A percentile compares a stretch with the other conserved stretches of the same genome.
Evolutionary conservation across 2,888 invertebrate genomes (phyloP).

Genomic region (Thera britannica): DNA sequence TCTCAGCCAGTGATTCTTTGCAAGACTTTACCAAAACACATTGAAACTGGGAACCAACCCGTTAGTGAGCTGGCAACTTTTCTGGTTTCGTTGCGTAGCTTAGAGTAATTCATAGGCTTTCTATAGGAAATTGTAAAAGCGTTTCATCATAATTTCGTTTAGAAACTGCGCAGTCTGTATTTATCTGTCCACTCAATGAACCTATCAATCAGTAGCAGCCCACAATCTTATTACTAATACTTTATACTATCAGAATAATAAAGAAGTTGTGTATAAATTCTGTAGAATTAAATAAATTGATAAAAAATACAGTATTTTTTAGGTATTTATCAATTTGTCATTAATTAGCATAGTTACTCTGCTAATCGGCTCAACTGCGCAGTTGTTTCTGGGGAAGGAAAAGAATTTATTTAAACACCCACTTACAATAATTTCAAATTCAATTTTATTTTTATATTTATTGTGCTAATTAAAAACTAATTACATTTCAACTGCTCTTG

Average conservation of each 20-base stretch:
- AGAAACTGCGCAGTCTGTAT: constrained; percentile 1
- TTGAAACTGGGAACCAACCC: no score
- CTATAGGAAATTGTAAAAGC: no score
- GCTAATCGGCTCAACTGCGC: constrained; percentile 54
- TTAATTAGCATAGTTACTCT: constrained; percentile 51
- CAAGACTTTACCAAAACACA: background rate
- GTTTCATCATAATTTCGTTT: background rate
- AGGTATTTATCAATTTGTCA: constrained; percentile 49
- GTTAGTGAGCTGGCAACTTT: no score
- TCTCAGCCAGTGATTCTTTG: constrained; percentile 3
- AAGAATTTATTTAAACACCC: constrained; percentile 47
- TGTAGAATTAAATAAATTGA: constrained; percentile 29
- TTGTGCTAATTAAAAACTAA: no score
- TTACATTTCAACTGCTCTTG: no score
- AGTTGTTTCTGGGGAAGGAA: constrained; percentile 49
- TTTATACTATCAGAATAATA: constrained; percentile 3
- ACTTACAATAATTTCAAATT: background rate
- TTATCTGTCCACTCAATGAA: constrained; percentile 2
- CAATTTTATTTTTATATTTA: background rate
- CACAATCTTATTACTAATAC: constrained; percentile 4
- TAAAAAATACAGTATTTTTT: constrained; percentile 42
- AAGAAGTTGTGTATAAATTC: constrained; percentile 12
- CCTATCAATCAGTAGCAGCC: constrained; percentile 2
- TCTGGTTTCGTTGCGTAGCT: no score
- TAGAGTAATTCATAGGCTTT: no score